Base-by-base conservation (phyloP, 1,140 invertebrate genomes). In the Batillaria attramentaria region DNA sequence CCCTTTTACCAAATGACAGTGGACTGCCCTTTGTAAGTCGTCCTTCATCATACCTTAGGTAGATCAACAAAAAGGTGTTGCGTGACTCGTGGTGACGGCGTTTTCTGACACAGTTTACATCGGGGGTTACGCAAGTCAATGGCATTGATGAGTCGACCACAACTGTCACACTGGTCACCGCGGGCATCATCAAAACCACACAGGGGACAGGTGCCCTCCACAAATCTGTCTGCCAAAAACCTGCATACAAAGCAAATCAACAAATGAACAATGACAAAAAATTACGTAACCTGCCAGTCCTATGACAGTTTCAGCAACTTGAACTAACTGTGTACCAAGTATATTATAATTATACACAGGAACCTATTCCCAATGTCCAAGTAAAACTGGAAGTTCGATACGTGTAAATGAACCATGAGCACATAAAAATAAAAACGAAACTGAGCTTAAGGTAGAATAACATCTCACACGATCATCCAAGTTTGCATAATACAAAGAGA, bases 121-220 rank as follows among this genome's bases (percentile, higher is more conserved):
- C 95, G 93, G 0, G 99, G 97, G 77, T 95, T 93, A 72, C 95
- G 94, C 18, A 99, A 91, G 79, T 99, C 98, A 0, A 95, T 94
- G 0, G 98, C 96, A 92, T 99, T 99, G 35, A 99, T 95, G 5
- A 99, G 92, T 89, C 98, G 97, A 1, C 98, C 97, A 91, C 99
- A 99, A 82, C 95, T 96, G 91, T 99, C 99, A 91, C 99, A 99
- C 90, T 99, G 99, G 92, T 99, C 99, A 3, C 99, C 99, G 46
- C 99, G 93, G 18, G 98, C 98, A 89, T 97, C 96, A 84, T 96
- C 95, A 92, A 97, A 99, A 16, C 92, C 92, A 91, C 98, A 99
- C 87, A 96, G 93, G 0, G 97, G 98, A 93, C 98, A 99, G 0
- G 93, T 97, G n/a, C 99, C 99, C 91, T 99, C 97, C 8, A 99